Conservation (phyloP, 2,888 invertebrate genomes). For the Nowickia ferox region DNA sequence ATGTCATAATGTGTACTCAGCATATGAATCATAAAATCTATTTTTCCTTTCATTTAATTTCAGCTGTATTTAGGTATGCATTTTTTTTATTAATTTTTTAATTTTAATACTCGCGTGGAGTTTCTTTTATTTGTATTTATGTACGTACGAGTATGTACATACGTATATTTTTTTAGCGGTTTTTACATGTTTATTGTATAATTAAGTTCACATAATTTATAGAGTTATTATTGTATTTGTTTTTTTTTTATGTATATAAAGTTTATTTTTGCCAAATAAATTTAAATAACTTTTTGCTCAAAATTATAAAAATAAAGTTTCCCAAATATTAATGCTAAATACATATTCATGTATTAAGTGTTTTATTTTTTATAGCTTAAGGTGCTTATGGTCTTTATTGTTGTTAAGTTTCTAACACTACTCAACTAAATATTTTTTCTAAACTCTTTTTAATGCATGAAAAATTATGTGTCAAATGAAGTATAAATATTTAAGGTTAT, state of each 20-base stretch:
- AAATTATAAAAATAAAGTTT: constrained; percentile 81
- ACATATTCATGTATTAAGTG: constrained; percentile 63
- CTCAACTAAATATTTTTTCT: constrained; percentile 42
- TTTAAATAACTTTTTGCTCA: constrained; percentile 72
- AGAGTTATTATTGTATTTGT: constrained; percentile 27
- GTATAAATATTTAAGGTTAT: background rate
- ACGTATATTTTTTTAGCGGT: background rate
- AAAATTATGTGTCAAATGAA: background rate
- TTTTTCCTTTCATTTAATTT: constrained; percentile 35
- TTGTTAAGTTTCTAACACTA: constrained; percentile 63
- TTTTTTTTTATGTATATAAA: background rate
- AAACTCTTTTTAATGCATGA: background rate
- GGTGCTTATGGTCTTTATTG: constrained; percentile 56
- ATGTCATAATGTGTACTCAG: no score
- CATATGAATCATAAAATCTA: constrained; percentile 49
- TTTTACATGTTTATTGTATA: constrained; percentile 38
- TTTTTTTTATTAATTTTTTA: constrained; percentile 1
- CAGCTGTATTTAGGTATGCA: constrained; percentile 47
- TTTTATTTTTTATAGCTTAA: background rate
- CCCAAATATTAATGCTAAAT: constrained; percentile 76
- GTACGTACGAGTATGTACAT: background rate
- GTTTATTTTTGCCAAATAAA: constrained; percentile 42
- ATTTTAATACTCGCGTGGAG: background rate
- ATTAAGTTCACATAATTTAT: constrained; percentile 31
- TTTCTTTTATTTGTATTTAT: background rate